Evolutionary conservation across 2,113 vertebrate species (phyloP).

Genomic region (Alethe diademata): DNA sequence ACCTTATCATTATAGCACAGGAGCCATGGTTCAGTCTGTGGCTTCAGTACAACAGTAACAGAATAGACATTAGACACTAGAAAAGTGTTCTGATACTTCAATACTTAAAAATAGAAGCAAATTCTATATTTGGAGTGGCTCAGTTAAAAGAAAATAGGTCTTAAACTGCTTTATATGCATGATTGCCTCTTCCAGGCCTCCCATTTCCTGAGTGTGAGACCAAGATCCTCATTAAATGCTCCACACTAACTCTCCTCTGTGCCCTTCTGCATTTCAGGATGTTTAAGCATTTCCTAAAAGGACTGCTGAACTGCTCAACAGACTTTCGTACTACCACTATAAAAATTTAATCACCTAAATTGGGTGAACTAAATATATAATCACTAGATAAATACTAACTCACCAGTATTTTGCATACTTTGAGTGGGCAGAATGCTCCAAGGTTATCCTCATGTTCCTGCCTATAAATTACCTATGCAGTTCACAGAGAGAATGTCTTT

Average conservation of each 20-base stretch:
- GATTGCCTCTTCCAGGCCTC: neutral
- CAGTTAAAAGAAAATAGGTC: neutral
- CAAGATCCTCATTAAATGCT: neutral
- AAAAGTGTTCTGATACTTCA: neutral
- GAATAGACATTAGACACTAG: neutral
- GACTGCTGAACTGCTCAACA: neutral
- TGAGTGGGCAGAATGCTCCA: neutral
- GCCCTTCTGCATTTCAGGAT: neutral
- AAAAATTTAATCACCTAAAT: neutral
- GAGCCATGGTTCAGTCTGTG: neutral
- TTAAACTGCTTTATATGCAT: neutral
- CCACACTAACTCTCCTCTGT: neutral
- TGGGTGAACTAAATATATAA: neutral
- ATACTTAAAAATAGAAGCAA: neutral
- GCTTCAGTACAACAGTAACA: neutral
- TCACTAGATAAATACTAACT: neutral
- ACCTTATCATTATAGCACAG: neutral
- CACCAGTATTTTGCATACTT: neutral
- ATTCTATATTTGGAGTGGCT: neutral
- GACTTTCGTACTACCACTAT: neutral
- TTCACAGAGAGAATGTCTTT: neutral
- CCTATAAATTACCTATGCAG: neutral
- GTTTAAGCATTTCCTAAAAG: neutral
- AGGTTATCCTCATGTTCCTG: neutral
- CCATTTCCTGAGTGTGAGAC: neutral